phyloP scores from a whole-genome alignment of 2,888 invertebrate species.

The Odontocerum albicorne region DNA sequence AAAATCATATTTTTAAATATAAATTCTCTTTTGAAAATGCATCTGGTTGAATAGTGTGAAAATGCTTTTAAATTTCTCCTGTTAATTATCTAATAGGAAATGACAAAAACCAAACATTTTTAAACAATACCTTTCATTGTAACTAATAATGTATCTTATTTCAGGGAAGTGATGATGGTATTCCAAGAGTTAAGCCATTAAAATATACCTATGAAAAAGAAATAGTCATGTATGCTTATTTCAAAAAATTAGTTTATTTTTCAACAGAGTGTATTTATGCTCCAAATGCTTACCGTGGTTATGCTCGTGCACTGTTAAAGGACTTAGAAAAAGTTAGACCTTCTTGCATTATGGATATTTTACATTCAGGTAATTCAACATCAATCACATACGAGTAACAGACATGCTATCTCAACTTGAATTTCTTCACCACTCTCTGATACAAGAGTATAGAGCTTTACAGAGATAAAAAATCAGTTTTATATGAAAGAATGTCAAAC shows the following conservation, averaged over 20 bases:
- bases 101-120: no score
- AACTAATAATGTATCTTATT: conserved; percentile 39
- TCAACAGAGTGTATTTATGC: conserved; percentile 99
- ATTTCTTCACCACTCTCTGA: no score
- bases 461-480: no score
- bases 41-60: no score
- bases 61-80: no score
- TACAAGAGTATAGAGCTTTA: no score
- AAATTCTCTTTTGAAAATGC: no score
- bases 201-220: conserved; percentile 99
- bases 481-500: no score
- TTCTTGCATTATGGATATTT: conserved; percentile 88
- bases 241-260: conserved; percentile 93
- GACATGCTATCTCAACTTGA: background rate
- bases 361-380: conserved; percentile 71
- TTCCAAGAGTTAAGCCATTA: conserved; percentile 92
- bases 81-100: no score
- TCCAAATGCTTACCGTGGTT: conserved; percentile 95
- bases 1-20: no score
- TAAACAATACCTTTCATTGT: no score
- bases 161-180: conserved; percentile 75
- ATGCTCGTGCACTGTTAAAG: conserved; percentile 88
- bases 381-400: no score
- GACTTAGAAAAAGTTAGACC: conserved; percentile 94
- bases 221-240: conserved; percentile 99